phyloP scores from a whole-genome alignment of 1,140 invertebrate genomes.

The Andricus grossulariae region DNA sequence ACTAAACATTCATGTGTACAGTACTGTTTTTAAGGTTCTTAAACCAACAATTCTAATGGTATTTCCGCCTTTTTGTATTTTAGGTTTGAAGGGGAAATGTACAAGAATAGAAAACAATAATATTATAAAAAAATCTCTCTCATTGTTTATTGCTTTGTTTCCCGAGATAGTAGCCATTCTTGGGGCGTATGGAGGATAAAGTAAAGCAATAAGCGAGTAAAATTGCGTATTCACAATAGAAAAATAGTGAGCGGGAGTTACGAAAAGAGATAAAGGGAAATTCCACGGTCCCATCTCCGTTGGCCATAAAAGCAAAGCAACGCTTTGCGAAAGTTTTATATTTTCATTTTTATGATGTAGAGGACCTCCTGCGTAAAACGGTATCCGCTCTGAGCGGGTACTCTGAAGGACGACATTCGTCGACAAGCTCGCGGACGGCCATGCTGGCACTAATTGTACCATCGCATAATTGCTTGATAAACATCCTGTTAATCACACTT shows the following conservation, averaged over 20 bases:
- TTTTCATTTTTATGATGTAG: slow-evolving; percentile 62
- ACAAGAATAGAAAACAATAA: neutral
- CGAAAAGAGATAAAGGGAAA: slow-evolving; percentile 21
- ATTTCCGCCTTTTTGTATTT: too few species aligned
- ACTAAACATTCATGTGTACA: too few species aligned
- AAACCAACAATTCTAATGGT: too few species aligned
- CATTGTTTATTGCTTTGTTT: neutral
- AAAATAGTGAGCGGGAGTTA: slow-evolving; percentile 12
- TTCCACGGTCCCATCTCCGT: slow-evolving; percentile 54
- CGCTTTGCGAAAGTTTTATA: slow-evolving; percentile 69
- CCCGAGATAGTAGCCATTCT: neutral
- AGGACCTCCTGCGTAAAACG: slow-evolving; percentile 31
- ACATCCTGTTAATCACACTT: slow-evolving; percentile 73
- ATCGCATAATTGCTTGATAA: slow-evolving; percentile 73
- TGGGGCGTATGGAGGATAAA: slow-evolving; percentile 46
- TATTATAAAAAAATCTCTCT: neutral
- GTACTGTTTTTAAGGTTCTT: too few species aligned
- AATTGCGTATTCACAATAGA: slow-evolving; percentile 64
- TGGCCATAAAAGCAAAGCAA: slow-evolving; percentile 63
- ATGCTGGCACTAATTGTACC: slow-evolving; percentile 63
- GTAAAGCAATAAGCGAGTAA: slow-evolving; percentile 71
- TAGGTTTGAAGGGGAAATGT: too few species aligned
- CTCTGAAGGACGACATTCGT: slow-evolving; percentile 17
- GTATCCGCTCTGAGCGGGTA: slow-evolving; percentile 11
- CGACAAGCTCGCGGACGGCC: slow-evolving; percentile 18